Conservation (phyloP, 1,140 invertebrate species). For the Steinernema khuongi region DNA sequence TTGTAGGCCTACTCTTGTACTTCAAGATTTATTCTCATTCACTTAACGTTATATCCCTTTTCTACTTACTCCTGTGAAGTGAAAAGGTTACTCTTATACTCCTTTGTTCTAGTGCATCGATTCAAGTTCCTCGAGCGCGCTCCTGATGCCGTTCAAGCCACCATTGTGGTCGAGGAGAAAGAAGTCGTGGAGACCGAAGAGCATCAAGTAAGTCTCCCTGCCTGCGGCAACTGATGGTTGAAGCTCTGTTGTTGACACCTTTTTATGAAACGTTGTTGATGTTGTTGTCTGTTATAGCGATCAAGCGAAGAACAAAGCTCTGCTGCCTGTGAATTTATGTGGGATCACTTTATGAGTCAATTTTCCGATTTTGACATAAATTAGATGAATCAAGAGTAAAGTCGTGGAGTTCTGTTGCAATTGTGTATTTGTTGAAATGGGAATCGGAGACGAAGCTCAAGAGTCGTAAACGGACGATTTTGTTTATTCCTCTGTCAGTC, state of each 20-base stretch:
- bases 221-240: not conserved
- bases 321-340: not conserved
- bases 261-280: slow-evolving; percentile 23
- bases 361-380: no score
- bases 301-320: not conserved
- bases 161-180: slow-evolving; percentile 1
- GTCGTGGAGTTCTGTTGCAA: no score
- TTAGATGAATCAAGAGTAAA: no score
- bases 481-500: not conserved
- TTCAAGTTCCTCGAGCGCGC: slow-evolving; percentile 18
- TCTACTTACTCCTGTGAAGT: not conserved
- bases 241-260: slow-evolving; percentile 18
- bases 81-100: not conserved
- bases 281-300: slow-evolving; percentile 21
- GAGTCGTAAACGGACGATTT: not conserved
- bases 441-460: no score
- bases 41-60: not conserved
- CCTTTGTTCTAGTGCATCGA: not conserved
- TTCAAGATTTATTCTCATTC: not conserved
- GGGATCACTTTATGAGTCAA: not conserved
- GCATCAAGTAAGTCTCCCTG: not conserved
- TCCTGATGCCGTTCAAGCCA: slow-evolving; percentile 6
- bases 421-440: no score
- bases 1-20: slow-evolving; percentile 25
- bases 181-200: slow-evolving; percentile 11